phyloP scores from a whole-genome alignment of 2,113 vertebrate genomes.

The Indicator indicator region DNA sequence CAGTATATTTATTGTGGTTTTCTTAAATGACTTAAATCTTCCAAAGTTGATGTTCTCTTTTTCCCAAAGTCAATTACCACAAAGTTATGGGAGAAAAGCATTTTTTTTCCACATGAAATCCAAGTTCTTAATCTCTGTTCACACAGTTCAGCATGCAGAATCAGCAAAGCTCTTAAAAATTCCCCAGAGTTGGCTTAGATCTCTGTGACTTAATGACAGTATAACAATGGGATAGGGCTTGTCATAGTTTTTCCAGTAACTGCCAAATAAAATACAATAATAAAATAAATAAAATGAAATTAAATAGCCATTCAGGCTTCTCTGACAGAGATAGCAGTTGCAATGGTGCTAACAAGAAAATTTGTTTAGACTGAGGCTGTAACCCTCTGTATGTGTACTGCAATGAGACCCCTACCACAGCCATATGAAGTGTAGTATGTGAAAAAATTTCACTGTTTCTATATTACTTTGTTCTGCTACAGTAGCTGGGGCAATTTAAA shows the following conservation, averaged over 20 bases:
- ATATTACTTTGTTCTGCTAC: neutral
- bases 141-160: slow-evolving; percentile 66
- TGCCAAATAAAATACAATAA: slow-evolving; percentile 14
- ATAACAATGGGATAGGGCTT: slow-evolving; percentile 24
- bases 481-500: slow-evolving; percentile 38
- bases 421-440: slow-evolving; percentile 19
- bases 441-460: slow-evolving; percentile 38
- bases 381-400: neutral
- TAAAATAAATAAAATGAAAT: neutral
- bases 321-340: slow-evolving; percentile 7
- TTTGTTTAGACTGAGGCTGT: neutral
- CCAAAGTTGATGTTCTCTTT: neutral
- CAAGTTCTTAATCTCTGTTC: slow-evolving; percentile 62
- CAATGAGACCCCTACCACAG: neutral
- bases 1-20: neutral
- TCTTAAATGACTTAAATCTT: neutral
- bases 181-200: neutral
- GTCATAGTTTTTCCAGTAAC: slow-evolving; percentile 33
- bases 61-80: neutral
- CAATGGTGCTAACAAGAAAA: slow-evolving; percentile 9
- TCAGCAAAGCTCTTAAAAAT: slow-evolving; percentile 69
- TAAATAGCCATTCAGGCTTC: neutral
- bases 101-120: slow-evolving; percentile 60
- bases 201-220: slow-evolving; percentile 34
- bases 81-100: slow-evolving; percentile 19